Percentiles rank a stretch among this genome's conserved stretches.
These are phyloP conservation scores for Noctua fimbriata DNA, from an alignment of 2,888 invertebrate species.

Conservation along the genomic window DNA sequence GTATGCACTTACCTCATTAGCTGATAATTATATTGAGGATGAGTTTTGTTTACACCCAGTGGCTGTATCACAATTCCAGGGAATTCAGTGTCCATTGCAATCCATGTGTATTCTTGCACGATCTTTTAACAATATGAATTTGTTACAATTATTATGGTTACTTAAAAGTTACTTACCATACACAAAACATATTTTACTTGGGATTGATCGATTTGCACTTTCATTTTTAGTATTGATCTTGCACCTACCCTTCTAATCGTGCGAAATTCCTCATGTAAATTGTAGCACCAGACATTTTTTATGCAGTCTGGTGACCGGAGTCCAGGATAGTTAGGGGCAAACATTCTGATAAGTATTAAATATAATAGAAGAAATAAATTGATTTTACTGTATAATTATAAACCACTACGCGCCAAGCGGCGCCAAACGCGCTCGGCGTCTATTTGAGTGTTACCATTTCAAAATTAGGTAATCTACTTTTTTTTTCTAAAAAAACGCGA, in stretches of 20 bases:
- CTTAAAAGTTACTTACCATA: neutral
- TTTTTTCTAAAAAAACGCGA: no score
- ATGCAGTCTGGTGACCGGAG: neutral
- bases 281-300: constrained; percentile 99
- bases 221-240: neutral
- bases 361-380: neutral
- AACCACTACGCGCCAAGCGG: neutral
- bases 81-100: constrained; percentile 99
- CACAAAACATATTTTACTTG: neutral
- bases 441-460: neutral
- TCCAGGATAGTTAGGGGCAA: neutral
- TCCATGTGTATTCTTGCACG: constrained; percentile 95
- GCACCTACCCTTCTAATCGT: constrained; percentile 92
- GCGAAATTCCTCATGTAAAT: constrained; percentile 98
- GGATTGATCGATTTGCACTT: neutral
- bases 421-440: constrained; percentile 37
- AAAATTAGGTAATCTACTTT: neutral
- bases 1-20: constrained; percentile 91
- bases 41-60: constrained; percentile 97
- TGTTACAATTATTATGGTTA: neutral
- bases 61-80: constrained; percentile 99
- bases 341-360: neutral
- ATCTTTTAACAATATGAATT: constrained; percentile 83
- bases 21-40: constrained; percentile 98
- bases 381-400: neutral